Evolutionary conservation across 2,797 vertebrate genomes (phyloP).

Genomic region (Pristis pectinata): DNA sequence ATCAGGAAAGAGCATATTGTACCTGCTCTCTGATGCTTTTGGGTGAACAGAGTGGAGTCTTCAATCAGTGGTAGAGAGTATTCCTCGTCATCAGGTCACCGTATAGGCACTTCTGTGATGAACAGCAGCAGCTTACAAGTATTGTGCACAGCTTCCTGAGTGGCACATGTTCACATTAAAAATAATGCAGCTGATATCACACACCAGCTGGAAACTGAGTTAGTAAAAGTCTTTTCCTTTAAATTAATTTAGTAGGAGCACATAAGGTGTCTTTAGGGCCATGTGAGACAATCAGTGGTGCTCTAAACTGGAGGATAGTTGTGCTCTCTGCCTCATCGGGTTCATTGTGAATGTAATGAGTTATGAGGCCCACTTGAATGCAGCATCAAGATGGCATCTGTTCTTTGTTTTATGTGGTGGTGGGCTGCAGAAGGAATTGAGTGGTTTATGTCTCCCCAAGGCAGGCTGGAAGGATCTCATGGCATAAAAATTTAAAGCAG

Average conservation of each 20-base stretch:
- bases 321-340: background rate
- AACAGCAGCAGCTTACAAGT: background rate
- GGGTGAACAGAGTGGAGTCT: too few relatives aligned
- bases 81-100: background rate
- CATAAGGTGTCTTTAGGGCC: background rate
- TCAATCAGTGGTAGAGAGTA: background rate
- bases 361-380: background rate
- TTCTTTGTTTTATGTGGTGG: background rate
- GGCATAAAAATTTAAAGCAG: background rate
- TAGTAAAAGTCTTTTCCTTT: background rate
- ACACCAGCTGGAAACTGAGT: background rate
- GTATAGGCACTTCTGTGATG: background rate
- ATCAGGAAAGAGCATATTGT: background rate
- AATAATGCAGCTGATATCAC: constrained; percentile 5
- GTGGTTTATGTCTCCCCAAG: background rate
- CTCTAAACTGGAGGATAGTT: background rate
- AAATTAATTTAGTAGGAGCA: background rate
- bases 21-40: background rate
- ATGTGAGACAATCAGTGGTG: too few relatives aligned
- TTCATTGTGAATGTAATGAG: background rate
- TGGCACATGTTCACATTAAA: background rate
- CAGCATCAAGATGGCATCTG: background rate
- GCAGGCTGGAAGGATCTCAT: background rate
- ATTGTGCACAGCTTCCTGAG: background rate
- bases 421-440: background rate